phyloP scores from a whole-genome alignment of 1,140 invertebrate genomes.

The Heliothis virescens region DNA sequence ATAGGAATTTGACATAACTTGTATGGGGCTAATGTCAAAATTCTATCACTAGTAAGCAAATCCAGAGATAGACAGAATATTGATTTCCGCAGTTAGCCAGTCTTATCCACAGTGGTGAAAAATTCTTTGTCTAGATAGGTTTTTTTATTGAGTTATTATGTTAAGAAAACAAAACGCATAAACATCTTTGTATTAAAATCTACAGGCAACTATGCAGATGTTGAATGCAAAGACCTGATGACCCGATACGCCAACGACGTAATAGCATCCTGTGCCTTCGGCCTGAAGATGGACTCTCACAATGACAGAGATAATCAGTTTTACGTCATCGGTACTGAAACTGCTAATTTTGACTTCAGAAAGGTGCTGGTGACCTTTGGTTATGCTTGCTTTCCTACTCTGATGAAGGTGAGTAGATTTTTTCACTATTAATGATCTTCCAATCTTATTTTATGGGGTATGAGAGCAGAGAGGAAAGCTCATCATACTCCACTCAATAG shows the following conservation, averaged over 20 bases:
- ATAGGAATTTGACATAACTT: too few species aligned
- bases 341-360: constrained; percentile 55
- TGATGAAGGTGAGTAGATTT: constrained; percentile 1
- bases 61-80: too few species aligned
- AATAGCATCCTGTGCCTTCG: constrained; percentile 82
- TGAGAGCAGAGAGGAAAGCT: too few species aligned
- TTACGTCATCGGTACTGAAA: constrained; percentile 82
- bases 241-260: constrained; percentile 88
- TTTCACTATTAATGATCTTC: not conserved
- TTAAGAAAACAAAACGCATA: too few species aligned
- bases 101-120: too few species aligned
- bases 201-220: constrained; percentile 64
- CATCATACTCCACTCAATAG: too few species aligned
- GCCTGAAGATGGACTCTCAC: constrained; percentile 87
- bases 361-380: constrained; percentile 56
- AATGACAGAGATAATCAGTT: constrained; percentile 85
- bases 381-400: constrained; percentile 47
- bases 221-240: constrained; percentile 86
- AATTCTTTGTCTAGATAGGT: too few species aligned
- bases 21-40: too few species aligned
- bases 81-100: too few species aligned
- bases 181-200: not conserved
- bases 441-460: too few species aligned
- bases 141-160: too few species aligned
- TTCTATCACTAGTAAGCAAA: too few species aligned